Conservation (phyloP, 1,140 invertebrate genomes). For the Sminthurinus signatus region DNA sequence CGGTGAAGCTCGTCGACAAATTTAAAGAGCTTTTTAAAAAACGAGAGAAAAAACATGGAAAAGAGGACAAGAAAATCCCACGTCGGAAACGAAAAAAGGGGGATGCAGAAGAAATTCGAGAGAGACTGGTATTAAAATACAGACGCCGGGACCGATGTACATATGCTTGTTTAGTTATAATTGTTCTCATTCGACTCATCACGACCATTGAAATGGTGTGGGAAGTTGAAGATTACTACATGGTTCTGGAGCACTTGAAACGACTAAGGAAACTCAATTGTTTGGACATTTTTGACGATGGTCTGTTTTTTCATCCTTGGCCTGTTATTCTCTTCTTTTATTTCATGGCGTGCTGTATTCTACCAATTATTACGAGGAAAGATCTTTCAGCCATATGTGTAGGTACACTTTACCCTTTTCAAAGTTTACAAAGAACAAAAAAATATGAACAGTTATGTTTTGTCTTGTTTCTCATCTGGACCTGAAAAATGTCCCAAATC, state of each 20-base stretch:
- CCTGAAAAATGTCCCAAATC: no score
- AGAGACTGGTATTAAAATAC: neutral
- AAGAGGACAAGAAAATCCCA: no score
- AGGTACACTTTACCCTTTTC: no score
- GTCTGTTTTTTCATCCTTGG: no score
- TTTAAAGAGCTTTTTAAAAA: no score
- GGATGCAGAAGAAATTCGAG: neutral
- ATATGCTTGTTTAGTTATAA: neutral
- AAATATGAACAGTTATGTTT: no score
- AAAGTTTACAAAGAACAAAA: no score
- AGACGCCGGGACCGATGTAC: neutral
- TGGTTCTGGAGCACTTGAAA: conserved; percentile 1
- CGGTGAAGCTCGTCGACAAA: no score
- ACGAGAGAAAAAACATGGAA: no score
- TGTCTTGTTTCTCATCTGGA: no score
- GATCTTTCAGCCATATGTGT: no score
- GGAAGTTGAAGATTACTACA: neutral
- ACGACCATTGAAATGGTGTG: neutral
- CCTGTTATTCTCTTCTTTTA: neutral
- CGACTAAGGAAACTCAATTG: neutral
- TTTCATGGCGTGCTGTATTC: conserved; percentile 6
- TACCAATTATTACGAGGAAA: neutral
- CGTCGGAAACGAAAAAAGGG: neutral
- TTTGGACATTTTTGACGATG: neutral
- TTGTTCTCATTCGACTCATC: neutral